Conservation (phyloP, 2,888 invertebrate species). For the Dynastes grantii region DNA sequence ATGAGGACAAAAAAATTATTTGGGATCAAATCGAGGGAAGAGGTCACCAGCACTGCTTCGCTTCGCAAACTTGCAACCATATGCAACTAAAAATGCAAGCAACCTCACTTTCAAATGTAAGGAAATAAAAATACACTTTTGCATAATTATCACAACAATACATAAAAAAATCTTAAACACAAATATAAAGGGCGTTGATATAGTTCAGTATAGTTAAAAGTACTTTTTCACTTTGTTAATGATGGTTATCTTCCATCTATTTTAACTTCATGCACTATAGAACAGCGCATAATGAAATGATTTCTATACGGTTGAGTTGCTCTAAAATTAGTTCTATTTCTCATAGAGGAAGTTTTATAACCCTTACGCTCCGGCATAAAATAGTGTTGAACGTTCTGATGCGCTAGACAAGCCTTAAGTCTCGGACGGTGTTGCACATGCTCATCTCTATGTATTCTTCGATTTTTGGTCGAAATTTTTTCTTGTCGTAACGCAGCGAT, state of each 20-base stretch:
- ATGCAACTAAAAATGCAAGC: too few species aligned
- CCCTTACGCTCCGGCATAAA: slow-evolving; percentile 27
- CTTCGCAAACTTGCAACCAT: too few species aligned
- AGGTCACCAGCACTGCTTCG: too few species aligned
- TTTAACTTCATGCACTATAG: slow-evolving; percentile 52
- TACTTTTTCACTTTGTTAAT: slow-evolving; percentile 48
- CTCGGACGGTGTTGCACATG: slow-evolving; percentile 30
- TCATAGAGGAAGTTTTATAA: slow-evolving; percentile 51
- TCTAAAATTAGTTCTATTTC: slow-evolving; percentile 51
- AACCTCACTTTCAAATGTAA: too few species aligned
- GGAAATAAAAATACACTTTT: too few species aligned
- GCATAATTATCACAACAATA: too few species aligned
- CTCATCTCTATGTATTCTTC: background rate
- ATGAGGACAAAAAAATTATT: too few species aligned
- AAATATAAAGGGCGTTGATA: too few species aligned
- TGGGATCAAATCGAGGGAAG: too few species aligned
- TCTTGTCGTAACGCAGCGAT: too few species aligned
- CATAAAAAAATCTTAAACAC: too few species aligned
- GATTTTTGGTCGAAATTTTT: too few species aligned
- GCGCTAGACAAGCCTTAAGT: slow-evolving; percentile 24
- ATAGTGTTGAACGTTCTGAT: slow-evolving; percentile 20
- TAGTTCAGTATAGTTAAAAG: background rate
- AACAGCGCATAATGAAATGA: slow-evolving; percentile 53
- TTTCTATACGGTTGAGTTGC: slow-evolving; percentile 50
- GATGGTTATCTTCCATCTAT: slow-evolving; percentile 38